These are phyloP conservation scores for Cotesia chilonis DNA, from an alignment of 1,140 invertebrate species.

Conservation along the genomic window DNA sequence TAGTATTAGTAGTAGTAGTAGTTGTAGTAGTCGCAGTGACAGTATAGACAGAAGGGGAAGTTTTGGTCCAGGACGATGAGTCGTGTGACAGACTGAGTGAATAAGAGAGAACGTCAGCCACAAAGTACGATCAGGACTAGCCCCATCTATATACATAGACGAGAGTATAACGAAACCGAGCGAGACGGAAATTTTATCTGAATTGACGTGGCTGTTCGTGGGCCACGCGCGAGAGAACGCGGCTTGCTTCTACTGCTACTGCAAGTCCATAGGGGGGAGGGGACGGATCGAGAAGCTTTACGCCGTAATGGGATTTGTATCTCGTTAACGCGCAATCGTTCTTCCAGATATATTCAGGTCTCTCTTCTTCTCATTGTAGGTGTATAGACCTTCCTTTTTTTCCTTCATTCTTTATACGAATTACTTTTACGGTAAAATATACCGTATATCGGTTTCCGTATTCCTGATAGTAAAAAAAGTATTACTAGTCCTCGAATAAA, in stretches of 20 bases:
- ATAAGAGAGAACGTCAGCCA: slow-evolving; percentile 34
- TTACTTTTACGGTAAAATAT: slow-evolving; percentile 26
- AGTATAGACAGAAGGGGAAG: slow-evolving; percentile 39
- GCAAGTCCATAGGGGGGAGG: slow-evolving; percentile 57
- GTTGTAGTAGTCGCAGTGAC: no score
- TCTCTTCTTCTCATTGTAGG: slow-evolving; percentile 40
- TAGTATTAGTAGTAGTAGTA: no score
- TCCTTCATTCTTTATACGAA: slow-evolving; percentile 25
- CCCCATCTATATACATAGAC: no score
- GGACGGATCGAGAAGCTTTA: slow-evolving; percentile 64
- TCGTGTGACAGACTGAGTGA: slow-evolving; percentile 37
- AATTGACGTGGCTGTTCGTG: slow-evolving; percentile 60
- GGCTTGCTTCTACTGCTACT: slow-evolving; percentile 49
- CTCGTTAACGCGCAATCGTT: slow-evolving; percentile 67
- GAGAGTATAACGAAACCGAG: slow-evolving; percentile 20
- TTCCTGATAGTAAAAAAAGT: slow-evolving; percentile 18
- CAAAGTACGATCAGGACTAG: slow-evolving; percentile 25
- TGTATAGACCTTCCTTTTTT: slow-evolving; percentile 31
- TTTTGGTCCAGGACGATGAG: slow-evolving; percentile 29
- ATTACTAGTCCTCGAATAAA: neutral
- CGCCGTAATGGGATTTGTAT: slow-evolving; percentile 67
- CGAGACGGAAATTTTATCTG: slow-evolving; percentile 57
- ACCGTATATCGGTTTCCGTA: slow-evolving; percentile 35
- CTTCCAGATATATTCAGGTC: slow-evolving; percentile 52
- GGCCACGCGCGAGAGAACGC: slow-evolving; percentile 47